Evolutionary conservation across 1,140 invertebrate genomes (phyloP).

Genomic region (Sycophila sp.): DNA sequence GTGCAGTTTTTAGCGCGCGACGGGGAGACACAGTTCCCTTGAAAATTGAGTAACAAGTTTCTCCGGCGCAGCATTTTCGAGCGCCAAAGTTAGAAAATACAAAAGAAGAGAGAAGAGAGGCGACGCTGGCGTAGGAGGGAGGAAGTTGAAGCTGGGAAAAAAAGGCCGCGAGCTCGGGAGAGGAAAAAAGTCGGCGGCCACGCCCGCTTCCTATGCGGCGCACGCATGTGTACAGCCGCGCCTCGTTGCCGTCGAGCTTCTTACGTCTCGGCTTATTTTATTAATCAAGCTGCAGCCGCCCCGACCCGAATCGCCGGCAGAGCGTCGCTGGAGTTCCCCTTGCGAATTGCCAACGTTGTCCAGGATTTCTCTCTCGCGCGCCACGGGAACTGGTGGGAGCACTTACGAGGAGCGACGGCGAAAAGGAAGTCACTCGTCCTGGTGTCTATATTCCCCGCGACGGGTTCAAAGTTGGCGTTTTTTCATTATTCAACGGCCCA

Average conservation of each 20-base stretch:
- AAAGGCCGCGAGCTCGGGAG: too few relatives aligned
- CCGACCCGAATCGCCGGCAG: constrained; percentile 38
- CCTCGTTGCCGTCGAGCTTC: not conserved
- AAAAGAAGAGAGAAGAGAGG: not conserved
- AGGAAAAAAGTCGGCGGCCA: not conserved
- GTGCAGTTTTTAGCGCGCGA: not conserved
- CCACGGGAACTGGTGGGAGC: too few relatives aligned
- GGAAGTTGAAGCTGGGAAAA: not conserved
- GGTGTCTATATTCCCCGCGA: too few relatives aligned
- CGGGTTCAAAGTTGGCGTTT: too few relatives aligned
- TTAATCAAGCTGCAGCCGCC: constrained; percentile 34
- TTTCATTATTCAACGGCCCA: too few relatives aligned
- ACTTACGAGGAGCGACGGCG: too few relatives aligned
- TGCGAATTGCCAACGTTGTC: constrained; percentile 41
- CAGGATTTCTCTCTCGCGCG: constrained; percentile 36
- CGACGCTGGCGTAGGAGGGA: too few relatives aligned
- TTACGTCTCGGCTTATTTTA: constrained; percentile 29
- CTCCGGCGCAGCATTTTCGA: constrained; percentile 11
- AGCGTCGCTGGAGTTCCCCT: constrained; percentile 47
- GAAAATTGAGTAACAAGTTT: constrained; percentile 34
- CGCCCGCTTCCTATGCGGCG: constrained; percentile 19
- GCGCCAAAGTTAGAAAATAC: constrained; percentile 8
- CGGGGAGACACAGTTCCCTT: not conserved
- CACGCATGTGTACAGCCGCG: too few relatives aligned
- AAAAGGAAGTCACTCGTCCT: too few relatives aligned